These are phyloP conservation scores for Temnothorax curvispinosus DNA, from an alignment of 1,140 invertebrate genomes.

Conservation along the genomic window DNA sequence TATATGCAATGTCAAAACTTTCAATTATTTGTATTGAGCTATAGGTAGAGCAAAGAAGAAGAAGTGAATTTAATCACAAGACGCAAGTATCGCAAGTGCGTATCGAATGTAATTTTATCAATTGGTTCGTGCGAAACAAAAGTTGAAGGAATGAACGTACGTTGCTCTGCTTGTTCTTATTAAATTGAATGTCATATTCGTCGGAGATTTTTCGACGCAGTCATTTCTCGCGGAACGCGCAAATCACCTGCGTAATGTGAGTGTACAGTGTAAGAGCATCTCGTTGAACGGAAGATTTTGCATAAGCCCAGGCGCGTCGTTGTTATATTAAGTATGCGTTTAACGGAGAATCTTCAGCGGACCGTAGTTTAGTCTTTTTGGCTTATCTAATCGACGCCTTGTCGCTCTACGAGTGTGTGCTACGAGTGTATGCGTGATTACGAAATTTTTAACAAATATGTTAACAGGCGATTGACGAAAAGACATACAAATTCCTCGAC, in stretches of 20 bases:
- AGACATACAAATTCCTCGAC: conserved; percentile 84
- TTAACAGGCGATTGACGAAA: conserved; percentile 66
- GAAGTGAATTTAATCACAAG: conserved; percentile 49
- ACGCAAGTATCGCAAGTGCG: conserved; percentile 18
- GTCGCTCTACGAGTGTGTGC: conserved; percentile 48
- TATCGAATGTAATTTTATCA: conserved; percentile 33
- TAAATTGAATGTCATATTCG: no score
- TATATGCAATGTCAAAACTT: conserved; percentile 76
- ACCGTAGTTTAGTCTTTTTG: conserved; percentile 52
- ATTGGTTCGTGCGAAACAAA: conserved; percentile 64
- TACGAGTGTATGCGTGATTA: conserved; percentile 55
- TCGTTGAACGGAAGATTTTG: conserved; percentile 48
- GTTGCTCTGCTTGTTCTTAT: neutral
- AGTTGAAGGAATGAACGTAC: neutral
- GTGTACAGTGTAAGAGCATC: neutral
- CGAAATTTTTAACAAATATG: conserved; percentile 65
- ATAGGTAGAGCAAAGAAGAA: conserved; percentile 39
- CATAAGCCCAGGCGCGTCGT: conserved; percentile 62
- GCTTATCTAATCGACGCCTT: conserved; percentile 54
- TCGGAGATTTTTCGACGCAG: neutral
- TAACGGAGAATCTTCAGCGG: conserved; percentile 41
- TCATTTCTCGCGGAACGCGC: neutral
- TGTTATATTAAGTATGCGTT: conserved; percentile 21
- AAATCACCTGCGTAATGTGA: no score
- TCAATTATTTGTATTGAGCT: conserved; percentile 65